These are phyloP conservation scores for Nasua narica DNA, from an alignment of 2,797 vertebrate species.

Conservation along the genomic window DNA sequence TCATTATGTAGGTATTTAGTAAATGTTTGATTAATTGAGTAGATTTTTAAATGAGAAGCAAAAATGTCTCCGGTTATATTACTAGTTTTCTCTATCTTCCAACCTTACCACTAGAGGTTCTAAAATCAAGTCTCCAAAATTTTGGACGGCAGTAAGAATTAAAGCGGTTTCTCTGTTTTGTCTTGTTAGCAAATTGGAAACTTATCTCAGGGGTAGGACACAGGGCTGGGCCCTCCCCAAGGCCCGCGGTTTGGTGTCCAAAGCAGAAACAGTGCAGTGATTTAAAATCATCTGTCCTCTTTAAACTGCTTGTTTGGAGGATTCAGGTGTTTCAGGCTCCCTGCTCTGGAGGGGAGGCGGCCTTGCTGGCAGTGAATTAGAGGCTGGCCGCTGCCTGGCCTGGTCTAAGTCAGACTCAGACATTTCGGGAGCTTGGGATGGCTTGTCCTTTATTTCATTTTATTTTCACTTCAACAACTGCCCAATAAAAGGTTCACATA, in stretches of 20 bases:
- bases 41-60: slow-evolving; percentile 19
- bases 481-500: slow-evolving; percentile 13
- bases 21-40: neutral
- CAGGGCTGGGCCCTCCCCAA: neutral
- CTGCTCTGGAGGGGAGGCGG: neutral
- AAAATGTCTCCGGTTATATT: neutral
- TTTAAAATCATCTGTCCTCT: neutral
- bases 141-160: neutral
- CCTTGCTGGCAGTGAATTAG: neutral
- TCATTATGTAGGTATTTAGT: neutral
- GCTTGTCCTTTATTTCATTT: neutral
- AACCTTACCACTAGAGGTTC: neutral
- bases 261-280: neutral
- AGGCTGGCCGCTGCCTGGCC: neutral
- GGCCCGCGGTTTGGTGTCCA: neutral
- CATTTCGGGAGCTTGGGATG: neutral
- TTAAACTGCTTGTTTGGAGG: neutral
- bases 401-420: neutral
- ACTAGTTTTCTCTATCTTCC: neutral
- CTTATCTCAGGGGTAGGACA: neutral
- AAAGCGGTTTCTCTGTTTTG: neutral
- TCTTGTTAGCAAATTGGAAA: slow-evolving; percentile 44
- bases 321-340: neutral
- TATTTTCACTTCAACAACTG: slow-evolving; percentile 14
- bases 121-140: neutral